Conservation (phyloP, 2,113 vertebrate species). For the Poeciliopsis retropinna region DNA sequence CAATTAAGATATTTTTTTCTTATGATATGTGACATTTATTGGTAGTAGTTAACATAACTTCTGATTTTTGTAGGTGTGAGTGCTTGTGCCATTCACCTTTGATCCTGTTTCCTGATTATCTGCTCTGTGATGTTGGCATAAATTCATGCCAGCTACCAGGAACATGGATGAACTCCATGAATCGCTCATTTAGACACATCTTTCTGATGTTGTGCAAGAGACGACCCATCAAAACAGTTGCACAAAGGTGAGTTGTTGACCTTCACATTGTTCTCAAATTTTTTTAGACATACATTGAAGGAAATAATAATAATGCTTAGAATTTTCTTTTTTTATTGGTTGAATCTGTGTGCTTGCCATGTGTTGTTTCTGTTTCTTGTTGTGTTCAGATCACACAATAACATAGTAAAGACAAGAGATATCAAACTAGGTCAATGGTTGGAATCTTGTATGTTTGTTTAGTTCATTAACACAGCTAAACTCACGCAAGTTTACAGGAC, state of each 20-base stretch:
- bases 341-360: neutral
- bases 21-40: neutral
- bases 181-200: conserved; percentile 48
- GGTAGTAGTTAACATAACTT: neutral
- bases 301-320: neutral
- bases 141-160: conserved; percentile 63
- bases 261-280: neutral
- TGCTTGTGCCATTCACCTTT: conserved; percentile 24
- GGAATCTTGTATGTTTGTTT: neutral
- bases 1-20: neutral
- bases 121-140: conserved; percentile 69
- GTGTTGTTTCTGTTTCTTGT: neutral
- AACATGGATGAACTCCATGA: conserved; percentile 58
- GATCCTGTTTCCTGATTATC: conserved; percentile 50
- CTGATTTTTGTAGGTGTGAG: conserved; percentile 17
- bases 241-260: conserved; percentile 66
- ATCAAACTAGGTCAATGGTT: neutral
- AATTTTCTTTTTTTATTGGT: neutral
- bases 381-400: neutral
- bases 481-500: neutral
- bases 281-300: neutral
- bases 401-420: neutral
- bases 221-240: conserved; percentile 44
- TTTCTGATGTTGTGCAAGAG: conserved; percentile 66
- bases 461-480: neutral